These are phyloP conservation scores for Acanthurus lineatus DNA, from an alignment of 2,797 vertebrate species.

Conservation along the genomic window DNA sequence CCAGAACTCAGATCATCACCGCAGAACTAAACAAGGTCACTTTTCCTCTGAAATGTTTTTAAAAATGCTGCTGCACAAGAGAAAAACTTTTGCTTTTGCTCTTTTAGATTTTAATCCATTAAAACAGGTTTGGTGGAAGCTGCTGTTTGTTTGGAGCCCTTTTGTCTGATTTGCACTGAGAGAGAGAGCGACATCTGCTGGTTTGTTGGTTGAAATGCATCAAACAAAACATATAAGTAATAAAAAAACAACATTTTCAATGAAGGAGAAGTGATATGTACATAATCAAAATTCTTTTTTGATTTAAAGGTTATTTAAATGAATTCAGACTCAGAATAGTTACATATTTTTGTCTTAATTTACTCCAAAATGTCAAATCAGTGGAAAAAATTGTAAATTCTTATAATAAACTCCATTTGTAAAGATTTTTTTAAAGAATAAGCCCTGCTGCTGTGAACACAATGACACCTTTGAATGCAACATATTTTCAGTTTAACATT, in stretches of 20 bases:
- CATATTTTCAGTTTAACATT: background rate
- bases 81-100: background rate
- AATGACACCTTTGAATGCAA: background rate
- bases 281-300: background rate
- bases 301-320: background rate
- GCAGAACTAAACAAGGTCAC: background rate
- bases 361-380: background rate
- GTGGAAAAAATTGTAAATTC: background rate
- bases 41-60: background rate
- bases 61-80: background rate
- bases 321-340: background rate
- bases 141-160: background rate
- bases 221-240: background rate
- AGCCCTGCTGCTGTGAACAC: background rate
- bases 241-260: no score
- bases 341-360: background rate
- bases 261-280: background rate
- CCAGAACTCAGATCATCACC: no score
- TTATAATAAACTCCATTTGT: no score
- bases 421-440: background rate
- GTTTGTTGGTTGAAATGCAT: conserved; percentile 18
- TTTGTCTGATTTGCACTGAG: background rate
- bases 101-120: background rate
- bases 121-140: background rate
- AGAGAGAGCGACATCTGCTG: conserved; percentile 53